Percentiles rank a stretch among this genome's conserved stretches.
phyloP scores from a whole-genome alignment of 2,797 vertebrate species.

The Tachyglossus aculeatus region DNA sequence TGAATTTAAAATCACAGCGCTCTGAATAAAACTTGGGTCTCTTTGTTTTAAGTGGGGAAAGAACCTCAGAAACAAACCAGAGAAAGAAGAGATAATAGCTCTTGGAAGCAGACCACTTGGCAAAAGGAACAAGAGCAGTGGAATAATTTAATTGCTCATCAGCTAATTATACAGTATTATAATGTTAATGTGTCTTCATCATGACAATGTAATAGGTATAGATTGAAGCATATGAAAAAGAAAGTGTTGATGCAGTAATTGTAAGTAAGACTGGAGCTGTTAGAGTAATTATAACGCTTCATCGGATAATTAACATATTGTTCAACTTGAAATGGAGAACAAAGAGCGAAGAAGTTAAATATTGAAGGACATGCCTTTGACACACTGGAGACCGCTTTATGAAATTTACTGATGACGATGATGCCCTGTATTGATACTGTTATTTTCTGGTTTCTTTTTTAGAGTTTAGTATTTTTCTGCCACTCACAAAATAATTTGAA shows the following conservation, averaged over 20 bases:
- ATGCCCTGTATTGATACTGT: constrained; percentile 37
- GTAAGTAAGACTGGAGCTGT: constrained; percentile 82
- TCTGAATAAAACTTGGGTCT: constrained; percentile 63
- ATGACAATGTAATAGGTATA: constrained; percentile 87
- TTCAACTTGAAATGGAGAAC: constrained; percentile 82
- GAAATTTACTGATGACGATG: constrained; percentile 11
- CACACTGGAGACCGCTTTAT: constrained; percentile 46
- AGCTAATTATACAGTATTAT: constrained; percentile 92
- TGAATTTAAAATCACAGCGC: constrained; percentile 67
- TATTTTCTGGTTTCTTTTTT: constrained; percentile 54
- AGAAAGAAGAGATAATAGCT: constrained; percentile 75
- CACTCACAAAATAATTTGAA: not conserved
- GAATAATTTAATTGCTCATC: constrained; percentile 95
- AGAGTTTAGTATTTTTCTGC: constrained; percentile 3
- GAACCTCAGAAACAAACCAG: constrained; percentile 71
- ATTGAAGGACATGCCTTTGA: constrained; percentile 84
- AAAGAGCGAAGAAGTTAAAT: constrained; percentile 85
- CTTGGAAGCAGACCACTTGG: constrained; percentile 81
- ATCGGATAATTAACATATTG: constrained; percentile 91
- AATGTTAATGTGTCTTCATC: constrained; percentile 91
- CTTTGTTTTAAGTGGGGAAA: constrained; percentile 50
- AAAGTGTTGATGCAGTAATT: constrained; percentile 83
- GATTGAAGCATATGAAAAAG: constrained; percentile 83
- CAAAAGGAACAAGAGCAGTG: constrained; percentile 84
- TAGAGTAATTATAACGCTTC: constrained; percentile 93